Evolutionary conservation across 2,888 invertebrate species (phyloP).

Genomic region (Baronia brevicornis): DNA sequence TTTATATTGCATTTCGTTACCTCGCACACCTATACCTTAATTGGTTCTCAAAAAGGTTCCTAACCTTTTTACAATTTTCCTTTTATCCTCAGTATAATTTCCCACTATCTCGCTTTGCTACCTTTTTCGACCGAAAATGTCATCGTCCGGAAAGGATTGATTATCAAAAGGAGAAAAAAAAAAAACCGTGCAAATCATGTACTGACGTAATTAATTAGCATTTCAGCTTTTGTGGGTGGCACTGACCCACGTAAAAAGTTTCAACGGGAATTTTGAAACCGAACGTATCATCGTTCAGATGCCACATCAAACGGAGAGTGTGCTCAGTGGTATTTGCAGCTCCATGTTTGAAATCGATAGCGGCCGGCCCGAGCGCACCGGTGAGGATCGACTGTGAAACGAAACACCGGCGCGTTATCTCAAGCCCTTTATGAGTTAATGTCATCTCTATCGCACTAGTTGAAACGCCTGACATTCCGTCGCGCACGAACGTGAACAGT

Average conservation of each 20-base stretch:
- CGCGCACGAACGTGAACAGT: slow-evolving; percentile 14
- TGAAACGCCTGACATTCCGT: slow-evolving; percentile 12
- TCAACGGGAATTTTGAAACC: slow-evolving; percentile 15
- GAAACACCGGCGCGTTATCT: slow-evolving; percentile 17
- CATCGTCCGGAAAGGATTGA: too few species aligned
- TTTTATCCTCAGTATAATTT: too few species aligned
- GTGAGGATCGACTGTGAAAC: slow-evolving; percentile 12
- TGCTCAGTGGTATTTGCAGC: slow-evolving; percentile 14
- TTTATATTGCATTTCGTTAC: too few species aligned
- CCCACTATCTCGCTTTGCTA: too few species aligned
- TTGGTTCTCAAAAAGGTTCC: too few species aligned
- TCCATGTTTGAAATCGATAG: slow-evolving; percentile 15
- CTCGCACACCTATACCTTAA: too few species aligned
- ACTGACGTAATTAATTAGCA: slow-evolving; percentile 17
- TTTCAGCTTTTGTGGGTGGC: slow-evolving; percentile 16
- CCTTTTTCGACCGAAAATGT: too few species aligned
- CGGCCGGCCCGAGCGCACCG: slow-evolving; percentile 16
- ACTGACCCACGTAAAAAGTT: slow-evolving; percentile 12
- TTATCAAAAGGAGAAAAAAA: slow-evolving; percentile 15
- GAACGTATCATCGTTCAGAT: slow-evolving; percentile 16
- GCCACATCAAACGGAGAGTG: slow-evolving; percentile 19
- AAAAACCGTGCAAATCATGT: slow-evolving; percentile 17
- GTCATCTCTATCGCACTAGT: slow-evolving; percentile 15
- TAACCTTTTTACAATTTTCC: too few species aligned
- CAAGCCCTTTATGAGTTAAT: slow-evolving; percentile 16